Evolutionary conservation across 2,113 vertebrate species (phyloP), one percentile per base, ranked within the genome.

Genomic region (Ellobius talpinus): DNA sequence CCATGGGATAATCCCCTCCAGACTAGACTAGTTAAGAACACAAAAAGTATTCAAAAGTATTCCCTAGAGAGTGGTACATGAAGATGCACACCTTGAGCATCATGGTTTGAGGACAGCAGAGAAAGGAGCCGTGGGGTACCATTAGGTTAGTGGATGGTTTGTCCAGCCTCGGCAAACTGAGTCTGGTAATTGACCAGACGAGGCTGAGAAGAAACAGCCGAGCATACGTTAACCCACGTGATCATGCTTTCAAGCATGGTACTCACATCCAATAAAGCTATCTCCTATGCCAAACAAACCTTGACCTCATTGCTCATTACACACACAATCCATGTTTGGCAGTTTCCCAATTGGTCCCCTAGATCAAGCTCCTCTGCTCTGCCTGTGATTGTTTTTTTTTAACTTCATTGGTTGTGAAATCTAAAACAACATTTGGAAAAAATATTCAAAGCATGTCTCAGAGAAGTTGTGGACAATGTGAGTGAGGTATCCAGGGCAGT

Each of bases 101-200:
- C 93, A 33, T 73, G 50, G 93, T 93, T 84, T 29, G 72, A 97
- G 97, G 93, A 93, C 55, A 89, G 97, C 96, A 95, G 96, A 98
- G 98, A 97, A 97, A 97, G 97, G 97, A 97, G 94, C 98, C 96
- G 61, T 91, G 95, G 97, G 97, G 96, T 97, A 87, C 97, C 97
- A 97, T 98, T 97, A 97, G 97, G 97, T 98, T 97, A 98, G 92
- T 77, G 93, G 93, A 88, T 84, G 89, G 90, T 97, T 97, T 97
- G 97, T 97, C 95, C 96, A 96, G 73, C 94, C 95, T 91, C 79
- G 95, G 97, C 96, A 97, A 97, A 97, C 95, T 86, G 72, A 94
- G 84, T 97, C 92, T 96, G 97, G 93, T 98, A 97, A 98, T 98
- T 97, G 98, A 97, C 95, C 84, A 45, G 96, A 70, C 82, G 86